Evolutionary conservation across 2,113 vertebrate species (phyloP).

Genomic region (Trematomus loennbergii): DNA sequence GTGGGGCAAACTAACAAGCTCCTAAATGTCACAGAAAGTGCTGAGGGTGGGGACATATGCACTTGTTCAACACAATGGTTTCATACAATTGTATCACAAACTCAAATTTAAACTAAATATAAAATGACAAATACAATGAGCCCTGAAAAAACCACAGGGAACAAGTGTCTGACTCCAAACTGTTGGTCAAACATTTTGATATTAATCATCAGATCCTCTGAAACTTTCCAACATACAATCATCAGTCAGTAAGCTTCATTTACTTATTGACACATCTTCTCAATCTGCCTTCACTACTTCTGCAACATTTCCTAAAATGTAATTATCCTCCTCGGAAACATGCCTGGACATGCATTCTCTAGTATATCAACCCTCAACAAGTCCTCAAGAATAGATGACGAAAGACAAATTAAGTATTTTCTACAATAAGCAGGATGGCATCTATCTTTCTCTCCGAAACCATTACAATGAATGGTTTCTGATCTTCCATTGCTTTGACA

Average conservation of each 20-base stretch:
- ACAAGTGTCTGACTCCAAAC: neutral
- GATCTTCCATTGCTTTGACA: neutral
- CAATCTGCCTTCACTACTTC: neutral
- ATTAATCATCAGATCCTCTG: neutral
- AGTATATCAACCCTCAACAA: no score
- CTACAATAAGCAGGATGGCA: neutral
- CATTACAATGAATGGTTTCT: neutral
- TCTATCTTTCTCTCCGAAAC: neutral
- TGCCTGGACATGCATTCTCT: no score
- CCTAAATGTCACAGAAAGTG: conserved; percentile 22
- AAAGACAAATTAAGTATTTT: no score
- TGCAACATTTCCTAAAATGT: neutral
- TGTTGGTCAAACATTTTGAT: neutral
- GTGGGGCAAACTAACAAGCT: conserved; percentile 24
- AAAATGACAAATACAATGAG: neutral
- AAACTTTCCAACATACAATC: neutral
- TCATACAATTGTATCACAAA: neutral
- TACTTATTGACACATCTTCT: neutral
- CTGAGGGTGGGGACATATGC: neutral
- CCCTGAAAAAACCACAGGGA: neutral
- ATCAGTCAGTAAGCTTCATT: neutral
- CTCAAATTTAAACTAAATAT: neutral
- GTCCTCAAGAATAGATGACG: no score
- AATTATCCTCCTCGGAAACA: no score
- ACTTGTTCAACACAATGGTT: neutral